Base-by-base conservation (phyloP, 2,113 vertebrate genomes). In the Sigmodon hispidus region DNA sequence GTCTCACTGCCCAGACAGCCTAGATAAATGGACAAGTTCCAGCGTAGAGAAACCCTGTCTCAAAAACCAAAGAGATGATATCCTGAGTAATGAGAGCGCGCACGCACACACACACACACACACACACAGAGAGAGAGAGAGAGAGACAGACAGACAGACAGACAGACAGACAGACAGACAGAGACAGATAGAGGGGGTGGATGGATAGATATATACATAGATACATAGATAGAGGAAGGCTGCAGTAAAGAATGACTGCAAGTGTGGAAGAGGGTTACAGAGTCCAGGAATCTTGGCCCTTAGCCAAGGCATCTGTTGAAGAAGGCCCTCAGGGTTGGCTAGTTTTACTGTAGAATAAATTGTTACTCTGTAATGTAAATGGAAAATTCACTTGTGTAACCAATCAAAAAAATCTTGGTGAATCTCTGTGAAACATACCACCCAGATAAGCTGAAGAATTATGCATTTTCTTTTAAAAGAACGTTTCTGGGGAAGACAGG, bases 361-460 rank as follows among this genome's bases (percentile, higher is more conserved):
- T 92, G 88, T 97, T 97, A 94, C 92, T 97, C 0, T 95, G 36
- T 97, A 97, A 90, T 98, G 92, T 98, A 98, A 98, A 97, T 98
- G 97, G 97, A 98, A 98, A 98, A 97, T 98, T 97, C 98, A 96
- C 98, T 98, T 81, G 88, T 97, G 17, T 94, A 97, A 96, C 96
- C 97, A 95, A 96, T 98, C 96, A 96, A 94, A 98, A 98, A 89
- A 63, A 95, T 97, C 96, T 89, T 89, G 86, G 70, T 52, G 96
- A 96, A 95, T 98, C 88, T 97, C 96, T 97, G 92, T 97, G 95
- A 97, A 97, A 94, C 73, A 76, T 94, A 91, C 96, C 91, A 63
- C 95, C 88, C 95, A 98, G 97, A 98, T 97, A 98, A 98, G 96
- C 95, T 94, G 81, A 97, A 96, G 97, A 98, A 98, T 96, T 97